These are phyloP conservation scores for Anoplophora glabripennis DNA, from an alignment of 1,140 invertebrate species.

Conservation along the genomic window DNA sequence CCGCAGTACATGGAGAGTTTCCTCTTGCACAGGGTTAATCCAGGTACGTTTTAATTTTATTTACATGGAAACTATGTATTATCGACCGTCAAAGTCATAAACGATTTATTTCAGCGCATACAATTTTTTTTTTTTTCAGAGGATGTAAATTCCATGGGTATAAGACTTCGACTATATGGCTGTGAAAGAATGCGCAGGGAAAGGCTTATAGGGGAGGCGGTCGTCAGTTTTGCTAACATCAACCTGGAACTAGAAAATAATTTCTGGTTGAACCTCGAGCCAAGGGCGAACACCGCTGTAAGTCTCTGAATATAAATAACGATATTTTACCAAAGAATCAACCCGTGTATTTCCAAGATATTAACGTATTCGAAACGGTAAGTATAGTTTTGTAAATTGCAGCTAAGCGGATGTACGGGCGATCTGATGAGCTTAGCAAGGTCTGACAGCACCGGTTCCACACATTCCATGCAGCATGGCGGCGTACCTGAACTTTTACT, in stretches of 20 bases:
- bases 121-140: conserved; percentile 53
- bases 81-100: too few species aligned
- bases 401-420: conserved; percentile 49
- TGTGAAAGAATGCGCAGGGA: conserved; percentile 87
- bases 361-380: too few species aligned
- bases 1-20: conserved; percentile 92
- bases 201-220: conserved; percentile 84
- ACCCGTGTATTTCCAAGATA: too few species aligned
- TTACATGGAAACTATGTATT: background rate
- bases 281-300: conserved; percentile 77
- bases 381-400: conserved; percentile 7
- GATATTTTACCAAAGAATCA: too few species aligned
- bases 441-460: conserved; percentile 89
- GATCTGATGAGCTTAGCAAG: conserved; percentile 77
- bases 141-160: conserved; percentile 87
- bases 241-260: conserved; percentile 87
- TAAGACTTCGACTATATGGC: conserved; percentile 87
- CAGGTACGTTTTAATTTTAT: conserved; percentile 55
- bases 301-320: too few species aligned
- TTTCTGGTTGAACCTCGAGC: conserved; percentile 82
- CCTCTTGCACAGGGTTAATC: conserved; percentile 84
- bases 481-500: conserved; percentile 85
- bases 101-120: too few species aligned
- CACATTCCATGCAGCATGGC: conserved; percentile 86
- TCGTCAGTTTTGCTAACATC: conserved; percentile 82